A percentile compares a stretch with the other conserved stretches of the same genome.
Conservation (phyloP, 2,888 invertebrate species). For the Eupelmus urozonus region DNA sequence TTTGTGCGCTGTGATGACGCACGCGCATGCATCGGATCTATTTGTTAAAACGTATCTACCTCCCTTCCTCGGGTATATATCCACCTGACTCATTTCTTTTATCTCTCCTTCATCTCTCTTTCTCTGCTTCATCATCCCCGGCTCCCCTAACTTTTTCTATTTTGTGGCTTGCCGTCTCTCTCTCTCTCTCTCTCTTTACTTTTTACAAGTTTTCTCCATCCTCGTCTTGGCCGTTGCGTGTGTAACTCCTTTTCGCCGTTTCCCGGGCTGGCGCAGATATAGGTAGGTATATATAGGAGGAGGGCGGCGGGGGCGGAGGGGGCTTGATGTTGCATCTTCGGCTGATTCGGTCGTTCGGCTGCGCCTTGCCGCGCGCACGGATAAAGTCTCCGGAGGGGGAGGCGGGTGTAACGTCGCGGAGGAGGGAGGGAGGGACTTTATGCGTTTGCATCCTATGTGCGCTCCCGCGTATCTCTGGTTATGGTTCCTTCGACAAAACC, state of each 20-base stretch:
- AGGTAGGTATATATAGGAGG: conserved; percentile 11
- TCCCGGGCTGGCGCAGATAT: conserved; percentile 14
- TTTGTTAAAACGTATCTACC: conserved; percentile 47
- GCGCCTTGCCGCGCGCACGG: conserved; percentile 58
- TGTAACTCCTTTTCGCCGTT: conserved; percentile 55
- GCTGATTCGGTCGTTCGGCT: conserved; percentile 65
- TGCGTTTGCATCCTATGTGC: conserved; percentile 75
- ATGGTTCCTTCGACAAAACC: conserved; percentile 72
- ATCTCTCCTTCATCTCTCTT: conserved; percentile 48
- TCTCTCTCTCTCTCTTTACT: conserved; percentile 31
- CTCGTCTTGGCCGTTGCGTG: conserved; percentile 49
- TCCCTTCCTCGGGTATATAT: conserved; percentile 23
- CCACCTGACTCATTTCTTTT: conserved; percentile 56
- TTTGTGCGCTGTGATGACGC: no score
- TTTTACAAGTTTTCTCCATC: conserved; percentile 56
- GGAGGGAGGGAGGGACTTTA: conserved; percentile 67
- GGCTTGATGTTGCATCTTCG: conserved; percentile 58
- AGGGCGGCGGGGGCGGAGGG: not conserved
- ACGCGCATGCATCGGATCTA: conserved; percentile 22
- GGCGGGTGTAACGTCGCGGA: no score
- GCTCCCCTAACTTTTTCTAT: conserved; percentile 51
- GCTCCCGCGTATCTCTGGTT: conserved; percentile 73
- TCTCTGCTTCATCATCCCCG: conserved; percentile 1
- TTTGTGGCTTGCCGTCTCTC: conserved; percentile 30
- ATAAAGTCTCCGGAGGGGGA: conserved; percentile 53